Evolutionary conservation across 2,113 vertebrate genomes (phyloP).

Genomic region (Esox niger): DNA sequence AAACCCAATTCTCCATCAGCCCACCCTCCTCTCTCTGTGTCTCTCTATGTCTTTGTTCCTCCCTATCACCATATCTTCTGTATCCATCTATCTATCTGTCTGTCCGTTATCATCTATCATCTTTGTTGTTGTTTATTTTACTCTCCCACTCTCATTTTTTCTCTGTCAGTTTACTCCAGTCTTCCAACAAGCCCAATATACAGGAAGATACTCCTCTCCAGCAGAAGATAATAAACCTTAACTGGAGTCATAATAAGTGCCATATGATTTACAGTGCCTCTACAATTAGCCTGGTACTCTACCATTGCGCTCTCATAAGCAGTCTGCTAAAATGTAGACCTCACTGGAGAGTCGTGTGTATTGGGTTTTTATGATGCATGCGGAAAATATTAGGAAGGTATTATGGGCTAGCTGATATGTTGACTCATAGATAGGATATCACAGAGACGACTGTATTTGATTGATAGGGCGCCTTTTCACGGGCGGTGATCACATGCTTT

Average conservation of each 20-base stretch:
- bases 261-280: constrained; percentile 57
- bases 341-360: constrained; percentile 40
- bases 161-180: constrained; percentile 45
- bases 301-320: constrained; percentile 63
- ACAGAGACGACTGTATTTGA: background rate
- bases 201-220: constrained; percentile 57
- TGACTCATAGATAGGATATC: constrained; percentile 28
- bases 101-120: too few relatives aligned
- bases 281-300: constrained; percentile 55
- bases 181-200: constrained; percentile 13
- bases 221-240: constrained; percentile 50
- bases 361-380: constrained; percentile 54
- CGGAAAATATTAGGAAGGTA: constrained; percentile 47
- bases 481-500: constrained; percentile 1
- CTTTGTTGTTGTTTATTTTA: too few relatives aligned
- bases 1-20: constrained; percentile 7
- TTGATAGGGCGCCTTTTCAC: constrained; percentile 1
- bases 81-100: constrained; percentile 35
- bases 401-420: constrained; percentile 54
- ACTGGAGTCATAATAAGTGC: constrained; percentile 40
- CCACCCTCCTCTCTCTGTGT: constrained; percentile 29
- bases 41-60: background rate
- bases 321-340: constrained; percentile 56
- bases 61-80: background rate
- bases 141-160: too few relatives aligned